Conservation (phyloP, 2,888 invertebrate species). For the Metallyticus violacea region DNA sequence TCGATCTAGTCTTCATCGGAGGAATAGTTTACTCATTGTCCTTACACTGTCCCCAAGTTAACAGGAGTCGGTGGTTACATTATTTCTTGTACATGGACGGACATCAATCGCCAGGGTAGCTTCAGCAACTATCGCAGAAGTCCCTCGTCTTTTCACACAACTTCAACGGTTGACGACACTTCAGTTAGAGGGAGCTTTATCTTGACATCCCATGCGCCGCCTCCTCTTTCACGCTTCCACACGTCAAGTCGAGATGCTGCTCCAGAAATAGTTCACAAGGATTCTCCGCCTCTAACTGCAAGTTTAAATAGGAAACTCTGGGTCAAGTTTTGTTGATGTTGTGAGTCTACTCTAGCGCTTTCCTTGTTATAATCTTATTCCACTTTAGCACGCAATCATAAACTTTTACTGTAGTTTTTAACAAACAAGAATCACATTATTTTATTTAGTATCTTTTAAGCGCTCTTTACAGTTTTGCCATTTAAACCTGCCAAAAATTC, state of each 20-base stretch:
- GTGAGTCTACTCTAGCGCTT: background rate
- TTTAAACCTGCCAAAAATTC: no score
- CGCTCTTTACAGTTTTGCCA: no score
- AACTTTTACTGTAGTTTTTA: background rate
- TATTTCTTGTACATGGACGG: background rate
- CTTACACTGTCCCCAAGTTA: no score
- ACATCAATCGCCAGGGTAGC: background rate
- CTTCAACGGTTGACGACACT: background rate
- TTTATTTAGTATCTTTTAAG: no score
- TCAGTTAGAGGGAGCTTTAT: background rate
- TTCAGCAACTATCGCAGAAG: no score
- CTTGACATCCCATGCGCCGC: background rate
- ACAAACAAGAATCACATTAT: no score
- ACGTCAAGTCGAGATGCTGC: background rate
- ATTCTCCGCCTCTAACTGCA: background rate
- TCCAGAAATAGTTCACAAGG: slow-evolving; percentile 4
- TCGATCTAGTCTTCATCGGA: no score
- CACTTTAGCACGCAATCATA: background rate
- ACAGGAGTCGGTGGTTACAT: no score
- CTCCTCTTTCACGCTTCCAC: slow-evolving; percentile 3
- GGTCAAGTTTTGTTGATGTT: background rate
- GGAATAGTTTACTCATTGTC: no score
- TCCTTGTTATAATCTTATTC: no score
- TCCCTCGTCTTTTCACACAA: background rate
- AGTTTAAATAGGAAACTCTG: background rate